Base-by-base conservation (phyloP, 2,113 vertebrate species). In the Psilopsiagon aurifrons region DNA sequence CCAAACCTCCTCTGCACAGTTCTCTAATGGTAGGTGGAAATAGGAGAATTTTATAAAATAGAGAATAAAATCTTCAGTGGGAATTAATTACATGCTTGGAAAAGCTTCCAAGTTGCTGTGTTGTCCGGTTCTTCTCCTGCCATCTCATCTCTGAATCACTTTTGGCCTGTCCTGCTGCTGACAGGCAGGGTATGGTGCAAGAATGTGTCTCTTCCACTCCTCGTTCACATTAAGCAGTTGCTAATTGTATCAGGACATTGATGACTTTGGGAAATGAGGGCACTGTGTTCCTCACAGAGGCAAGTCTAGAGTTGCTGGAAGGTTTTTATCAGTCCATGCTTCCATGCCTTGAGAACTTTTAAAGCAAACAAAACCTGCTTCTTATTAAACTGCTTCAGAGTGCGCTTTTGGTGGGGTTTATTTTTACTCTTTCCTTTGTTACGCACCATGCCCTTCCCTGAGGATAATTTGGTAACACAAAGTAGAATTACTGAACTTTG, bases 401-500 rank as follows among this genome's bases (percentile, higher is more conserved):
- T 47, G 28, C 5, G 20, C 7, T 7, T 57, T 91, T 63, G 41
- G 39, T 60, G 9, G 44, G 2, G 2, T 91, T 75, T 57, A 7
- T 41, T 46, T 44, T 59, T 46, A 19, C 11, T 59, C 69, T 67
- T 95, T 49, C 84, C 96, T 80, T 71, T 97, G 91, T 97, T 71
- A 95, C 94, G 88, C 94, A 97, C 73, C 80, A 94, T 39, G 96
- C 97, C 93, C 96, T 98, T 94, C 98, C 95, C 96, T 79, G 94
- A 97, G 51, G 98, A 96, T 95, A 96, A 98, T 94, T 97, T 96
- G 84, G 95, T 98, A 77, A 97, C 93, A 49, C 90, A 79, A 51
- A 95, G 87, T 92, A 93, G 97, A 97, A 97, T 98, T 77, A 95
- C 92, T 79, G 92, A 98, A 54, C 93, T 97, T 80, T 97, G 96